These are phyloP conservation scores for Erythrocebus patas DNA, from an alignment of 2,113 vertebrate species.

Conservation along the genomic window DNA sequence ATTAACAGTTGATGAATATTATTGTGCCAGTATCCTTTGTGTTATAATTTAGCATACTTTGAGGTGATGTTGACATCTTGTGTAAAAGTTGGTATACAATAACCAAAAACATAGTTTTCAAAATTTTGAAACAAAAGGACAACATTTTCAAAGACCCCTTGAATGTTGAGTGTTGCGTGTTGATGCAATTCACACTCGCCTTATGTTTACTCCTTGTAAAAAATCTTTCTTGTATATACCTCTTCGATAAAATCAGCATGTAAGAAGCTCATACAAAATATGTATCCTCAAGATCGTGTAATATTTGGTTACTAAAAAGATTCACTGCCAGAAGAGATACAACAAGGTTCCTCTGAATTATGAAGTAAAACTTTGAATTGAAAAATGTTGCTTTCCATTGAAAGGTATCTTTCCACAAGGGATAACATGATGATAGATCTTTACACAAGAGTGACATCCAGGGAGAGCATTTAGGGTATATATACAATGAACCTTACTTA, in stretches of 20 bases:
- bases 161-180: constrained; percentile 31
- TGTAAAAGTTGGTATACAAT: background rate
- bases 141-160: constrained; percentile 74
- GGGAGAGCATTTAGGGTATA: background rate
- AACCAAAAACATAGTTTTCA: constrained; percentile 40
- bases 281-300: constrained; percentile 74
- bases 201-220: constrained; percentile 75
- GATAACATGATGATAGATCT: constrained; percentile 52
- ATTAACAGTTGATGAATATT: background rate
- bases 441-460: constrained; percentile 59
- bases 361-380: constrained; percentile 70
- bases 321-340: constrained; percentile 77
- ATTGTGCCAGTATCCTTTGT: background rate
- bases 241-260: constrained; percentile 75
- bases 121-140: constrained; percentile 66
- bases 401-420: constrained; percentile 42
- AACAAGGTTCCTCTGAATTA: constrained; percentile 78
- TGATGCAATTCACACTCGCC: constrained; percentile 70
- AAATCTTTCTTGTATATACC: constrained; percentile 75
- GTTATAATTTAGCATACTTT: background rate
- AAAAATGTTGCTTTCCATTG: constrained; percentile 74
- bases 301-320: constrained; percentile 79
- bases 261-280: constrained; percentile 72
- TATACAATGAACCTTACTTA: background rate
- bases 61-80: background rate